phyloP scores from a whole-genome alignment of 2,797 vertebrate species.

The Lutjanus campechanus region DNA sequence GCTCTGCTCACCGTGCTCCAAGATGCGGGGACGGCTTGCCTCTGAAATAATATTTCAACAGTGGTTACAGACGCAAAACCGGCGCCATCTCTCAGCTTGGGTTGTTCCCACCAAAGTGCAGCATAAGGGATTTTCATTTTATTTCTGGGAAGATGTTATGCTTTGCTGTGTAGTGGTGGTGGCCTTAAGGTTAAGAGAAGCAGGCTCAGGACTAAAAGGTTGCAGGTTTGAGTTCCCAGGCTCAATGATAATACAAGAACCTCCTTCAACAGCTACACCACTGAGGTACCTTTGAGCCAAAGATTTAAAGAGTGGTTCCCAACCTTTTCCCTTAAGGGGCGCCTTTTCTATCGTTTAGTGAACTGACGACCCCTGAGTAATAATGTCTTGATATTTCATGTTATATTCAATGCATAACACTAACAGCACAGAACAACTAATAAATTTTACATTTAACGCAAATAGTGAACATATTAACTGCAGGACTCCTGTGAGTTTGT shows the following conservation, averaged over 20 bases:
- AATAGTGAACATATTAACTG: too few species aligned
- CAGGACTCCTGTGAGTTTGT: too few species aligned
- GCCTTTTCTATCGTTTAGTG: too few species aligned
- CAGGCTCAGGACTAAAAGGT: conserved; percentile 43
- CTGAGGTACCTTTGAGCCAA: conserved; percentile 48
- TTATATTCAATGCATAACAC: too few species aligned
- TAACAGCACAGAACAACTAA: too few species aligned
- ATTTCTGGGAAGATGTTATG: conserved; percentile 79
- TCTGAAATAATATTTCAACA: conserved; percentile 87
- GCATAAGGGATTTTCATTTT: conserved; percentile 80
- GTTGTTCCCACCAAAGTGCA: conserved; percentile 82
- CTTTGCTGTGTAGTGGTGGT: conserved; percentile 63
- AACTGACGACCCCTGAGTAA: too few species aligned
- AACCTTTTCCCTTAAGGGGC: too few species aligned
- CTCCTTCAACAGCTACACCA: conserved; percentile 7
- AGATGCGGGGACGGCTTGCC: conserved; percentile 75
- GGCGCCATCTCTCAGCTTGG: conserved; percentile 83
- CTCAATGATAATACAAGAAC: conserved; percentile 23
- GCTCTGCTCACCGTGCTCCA: conserved; percentile 63
- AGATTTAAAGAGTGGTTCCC: background rate
- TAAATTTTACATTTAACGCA: too few species aligned
- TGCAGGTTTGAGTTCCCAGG: conserved; percentile 55
- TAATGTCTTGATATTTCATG: too few species aligned
- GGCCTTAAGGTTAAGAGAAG: conserved; percentile 64
- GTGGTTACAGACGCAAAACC: conserved; percentile 80